Evolutionary conservation across 2,113 vertebrate genomes (phyloP).

Genomic region (Baryphthengus martii): DNA sequence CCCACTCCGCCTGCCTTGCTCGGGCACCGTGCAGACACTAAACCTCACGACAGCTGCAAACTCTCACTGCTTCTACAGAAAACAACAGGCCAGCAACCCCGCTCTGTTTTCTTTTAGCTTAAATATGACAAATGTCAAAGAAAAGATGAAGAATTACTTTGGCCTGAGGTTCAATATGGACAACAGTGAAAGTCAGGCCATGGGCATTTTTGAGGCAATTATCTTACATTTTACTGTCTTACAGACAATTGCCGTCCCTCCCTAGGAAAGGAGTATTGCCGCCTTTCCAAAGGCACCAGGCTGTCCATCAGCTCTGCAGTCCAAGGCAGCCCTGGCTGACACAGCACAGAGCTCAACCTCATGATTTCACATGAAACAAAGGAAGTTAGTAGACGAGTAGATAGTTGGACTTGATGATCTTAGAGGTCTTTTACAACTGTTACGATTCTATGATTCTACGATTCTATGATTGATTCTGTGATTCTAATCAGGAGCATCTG

Average conservation of each 20-base stretch:
- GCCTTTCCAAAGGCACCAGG: background rate
- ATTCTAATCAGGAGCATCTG: background rate
- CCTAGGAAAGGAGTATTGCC: background rate
- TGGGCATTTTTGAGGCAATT: background rate
- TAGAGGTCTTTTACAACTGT: too few relatives aligned
- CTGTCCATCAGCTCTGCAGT: background rate
- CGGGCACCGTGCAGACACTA: rapidly evolving
- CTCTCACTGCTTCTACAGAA: background rate
- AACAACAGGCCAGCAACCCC: background rate
- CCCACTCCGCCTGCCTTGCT: background rate
- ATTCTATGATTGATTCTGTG: too few relatives aligned
- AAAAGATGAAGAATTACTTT: background rate
- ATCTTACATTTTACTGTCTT: background rate
- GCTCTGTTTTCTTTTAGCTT: background rate
- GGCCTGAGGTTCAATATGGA: background rate
- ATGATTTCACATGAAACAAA: background rate
- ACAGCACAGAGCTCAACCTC: background rate
- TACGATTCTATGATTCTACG: too few relatives aligned
- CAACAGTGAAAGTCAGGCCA: background rate
- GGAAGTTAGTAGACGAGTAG: background rate
- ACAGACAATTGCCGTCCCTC: background rate
- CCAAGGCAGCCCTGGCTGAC: background rate
- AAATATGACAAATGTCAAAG: background rate
- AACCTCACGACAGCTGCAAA: slow-evolving; percentile 23
- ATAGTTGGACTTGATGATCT: too few relatives aligned